phyloP scores from a whole-genome alignment of 2,113 vertebrate genomes.

The Neotragus pygmaeus region DNA sequence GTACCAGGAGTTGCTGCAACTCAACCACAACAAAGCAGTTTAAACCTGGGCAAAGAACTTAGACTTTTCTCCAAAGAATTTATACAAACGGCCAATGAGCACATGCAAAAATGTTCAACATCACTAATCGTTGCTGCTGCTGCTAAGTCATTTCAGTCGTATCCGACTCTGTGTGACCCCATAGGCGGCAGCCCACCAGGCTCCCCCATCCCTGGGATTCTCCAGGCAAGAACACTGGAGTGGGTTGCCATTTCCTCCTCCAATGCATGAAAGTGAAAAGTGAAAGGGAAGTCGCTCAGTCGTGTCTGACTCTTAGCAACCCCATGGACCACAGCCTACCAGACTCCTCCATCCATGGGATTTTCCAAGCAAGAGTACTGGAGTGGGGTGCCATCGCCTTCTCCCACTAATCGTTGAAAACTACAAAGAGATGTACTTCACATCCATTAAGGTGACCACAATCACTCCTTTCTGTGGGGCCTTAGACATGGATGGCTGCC shows the following conservation, averaged over 20 bases:
- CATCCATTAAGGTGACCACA: not conserved
- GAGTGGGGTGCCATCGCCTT: no score
- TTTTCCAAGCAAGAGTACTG: no score
- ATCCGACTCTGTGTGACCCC: no score
- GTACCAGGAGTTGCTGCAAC: not conserved
- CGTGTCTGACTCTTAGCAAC: no score
- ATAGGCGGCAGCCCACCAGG: no score
- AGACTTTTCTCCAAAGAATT: not conserved
- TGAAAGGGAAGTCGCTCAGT: no score
- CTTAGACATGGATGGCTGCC: not conserved
- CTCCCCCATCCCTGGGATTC: no score
- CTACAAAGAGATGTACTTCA: not conserved
- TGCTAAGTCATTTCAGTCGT: no score
- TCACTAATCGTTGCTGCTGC: not conserved
- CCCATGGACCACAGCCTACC: rapidly evolving
- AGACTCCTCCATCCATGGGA: no score
- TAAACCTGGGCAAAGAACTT: not conserved
- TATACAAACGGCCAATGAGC: not conserved
- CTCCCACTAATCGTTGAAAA: not conserved
- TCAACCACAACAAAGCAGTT: not conserved
- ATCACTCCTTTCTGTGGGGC: not conserved
- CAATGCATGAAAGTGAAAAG: no score
- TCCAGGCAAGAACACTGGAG: no score
- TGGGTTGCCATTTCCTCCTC: no score
- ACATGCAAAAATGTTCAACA: not conserved